Evolutionary conservation across 2,888 invertebrate genomes (phyloP), one percentile per base, ranked within the genome.

Genomic region (Caenorhabditis sp.): DNA sequence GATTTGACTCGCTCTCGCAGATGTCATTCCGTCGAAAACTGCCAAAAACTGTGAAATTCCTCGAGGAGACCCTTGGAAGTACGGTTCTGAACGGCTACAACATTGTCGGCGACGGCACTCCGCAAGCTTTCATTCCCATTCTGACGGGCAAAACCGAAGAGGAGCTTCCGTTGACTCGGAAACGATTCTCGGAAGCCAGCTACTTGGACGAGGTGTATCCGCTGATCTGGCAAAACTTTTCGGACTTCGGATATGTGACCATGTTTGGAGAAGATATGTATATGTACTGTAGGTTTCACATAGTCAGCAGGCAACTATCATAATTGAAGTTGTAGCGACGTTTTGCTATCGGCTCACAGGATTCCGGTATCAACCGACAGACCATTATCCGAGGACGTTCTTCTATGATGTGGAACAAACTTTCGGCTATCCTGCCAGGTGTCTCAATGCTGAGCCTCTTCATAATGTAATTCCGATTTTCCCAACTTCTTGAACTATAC

Each of bases 211-310:
- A 91, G 59, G 88, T 86, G 7, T 90, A 89, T 79, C 90, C 90
- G 9, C 90, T 90, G 87, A 88, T 91, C 11, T 91, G 91, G 91
- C 74, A 76, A 7, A 85, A 89, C 52, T 86, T 82, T 48, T 81
- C 85, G 26, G 80, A 88, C 5, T 81, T 81, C 9, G 91, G 91
- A 3, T 91, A 91, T 78, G 89, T 89, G 26, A 94, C 94, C 2
- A 94, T 93, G 0, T 96, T 93, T 89, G 93, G 93, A 85, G 96
- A 97, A 89, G 96, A 97, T n/a, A n/a, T n/a, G n/a, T n/a, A n/a
- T n/a, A n/a, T n/a, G n/a, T n/a, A n/a, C n/a, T n/a, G n/a, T n/a
- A n/a, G n/a, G n/a, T n/a, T n/a, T n/a, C n/a, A n/a, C n/a, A n/a
- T n/a, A n/a, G n/a, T n/a, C n/a, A n/a, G n/a, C n/a, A n/a, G n/a